These are phyloP conservation scores for Palythoa grandis DNA, from an alignment of 92 coral and sea anemone genomes.

Conservation along the genomic window DNA sequence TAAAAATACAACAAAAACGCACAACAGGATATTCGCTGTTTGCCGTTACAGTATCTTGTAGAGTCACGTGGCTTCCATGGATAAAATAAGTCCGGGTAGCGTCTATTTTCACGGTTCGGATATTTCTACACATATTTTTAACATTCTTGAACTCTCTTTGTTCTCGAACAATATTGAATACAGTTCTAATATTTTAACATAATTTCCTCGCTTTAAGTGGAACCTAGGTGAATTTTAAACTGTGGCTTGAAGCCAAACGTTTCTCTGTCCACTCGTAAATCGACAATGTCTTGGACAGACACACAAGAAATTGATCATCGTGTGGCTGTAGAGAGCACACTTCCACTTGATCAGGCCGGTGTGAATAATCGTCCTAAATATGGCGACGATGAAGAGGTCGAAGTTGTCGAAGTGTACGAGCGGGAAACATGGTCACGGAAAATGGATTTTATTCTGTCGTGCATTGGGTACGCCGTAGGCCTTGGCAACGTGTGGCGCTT, in stretches of 20 bases:
- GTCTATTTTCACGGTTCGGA: conserved; percentile 12
- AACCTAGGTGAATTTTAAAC: neutral
- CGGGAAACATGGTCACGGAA: conserved; percentile 42
- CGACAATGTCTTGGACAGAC: conserved; percentile 37
- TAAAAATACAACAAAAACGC: no score
- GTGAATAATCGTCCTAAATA: neutral
- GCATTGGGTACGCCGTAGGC: conserved; percentile 35
- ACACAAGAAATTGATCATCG: conserved; percentile 12
- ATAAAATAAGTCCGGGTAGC: neutral
- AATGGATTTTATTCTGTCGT: conserved; percentile 37
- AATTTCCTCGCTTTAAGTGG: neutral
- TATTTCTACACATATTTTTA: neutral
- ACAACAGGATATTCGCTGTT: neutral
- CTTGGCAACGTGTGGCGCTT: conserved; percentile 42
- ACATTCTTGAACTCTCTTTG: neutral
- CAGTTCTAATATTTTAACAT: neutral
- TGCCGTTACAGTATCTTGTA: no score
- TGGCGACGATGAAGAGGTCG: neutral
- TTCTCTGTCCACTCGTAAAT: neutral
- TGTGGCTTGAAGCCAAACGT: no score
- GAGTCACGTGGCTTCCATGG: neutral
- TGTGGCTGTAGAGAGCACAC: conserved; percentile 28
- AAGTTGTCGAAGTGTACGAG: conserved; percentile 11
- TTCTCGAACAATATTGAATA: neutral
- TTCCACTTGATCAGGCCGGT: conserved; percentile 3